Conservation (phyloP, 2,113 vertebrate genomes). For the Planiliza haematocheilus region DNA sequence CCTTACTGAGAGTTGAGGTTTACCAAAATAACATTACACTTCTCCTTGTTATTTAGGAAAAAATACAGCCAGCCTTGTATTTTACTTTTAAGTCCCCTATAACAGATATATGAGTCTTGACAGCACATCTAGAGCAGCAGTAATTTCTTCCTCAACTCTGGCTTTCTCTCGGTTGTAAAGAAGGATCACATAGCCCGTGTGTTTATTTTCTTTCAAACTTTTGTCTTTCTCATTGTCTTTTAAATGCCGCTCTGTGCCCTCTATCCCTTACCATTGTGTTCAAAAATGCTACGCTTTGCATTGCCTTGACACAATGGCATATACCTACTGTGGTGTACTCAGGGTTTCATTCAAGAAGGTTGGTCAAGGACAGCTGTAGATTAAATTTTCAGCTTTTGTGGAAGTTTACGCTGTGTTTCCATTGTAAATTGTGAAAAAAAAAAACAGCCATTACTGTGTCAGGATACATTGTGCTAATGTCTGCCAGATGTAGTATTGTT, state of each 20-base stretch:
- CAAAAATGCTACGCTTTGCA: neutral
- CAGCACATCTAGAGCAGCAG: neutral
- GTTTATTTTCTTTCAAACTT: neutral
- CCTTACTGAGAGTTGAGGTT: conserved; percentile 36
- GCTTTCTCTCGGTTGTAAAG: neutral
- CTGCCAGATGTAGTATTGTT: conserved; percentile 3
- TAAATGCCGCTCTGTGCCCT: no score
- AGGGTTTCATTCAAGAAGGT: conserved; percentile 17
- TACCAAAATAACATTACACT: conserved; percentile 16
- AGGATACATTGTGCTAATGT: neutral
- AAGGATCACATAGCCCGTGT: neutral
- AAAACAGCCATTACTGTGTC: neutral
- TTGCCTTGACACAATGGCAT: conserved; percentile 7
- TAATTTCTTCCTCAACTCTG: neutral
- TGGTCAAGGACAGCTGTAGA: conserved; percentile 38
- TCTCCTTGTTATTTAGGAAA: conserved; percentile 22
- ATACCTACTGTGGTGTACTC: neutral
- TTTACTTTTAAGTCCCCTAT: conserved; percentile 6
- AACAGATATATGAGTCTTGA: conserved; percentile 2
- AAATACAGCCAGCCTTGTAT: conserved; percentile 5
- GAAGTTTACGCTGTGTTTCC: neutral
- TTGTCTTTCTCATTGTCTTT: neutral
- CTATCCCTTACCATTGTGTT: conserved; percentile 3
- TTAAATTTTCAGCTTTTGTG: conserved; percentile 6
- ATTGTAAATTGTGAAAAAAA: neutral